Evolutionary conservation across 2,888 invertebrate species (phyloP), one percentile per base, ranked within the genome.

Genomic region (Argyra leucocephala): DNA sequence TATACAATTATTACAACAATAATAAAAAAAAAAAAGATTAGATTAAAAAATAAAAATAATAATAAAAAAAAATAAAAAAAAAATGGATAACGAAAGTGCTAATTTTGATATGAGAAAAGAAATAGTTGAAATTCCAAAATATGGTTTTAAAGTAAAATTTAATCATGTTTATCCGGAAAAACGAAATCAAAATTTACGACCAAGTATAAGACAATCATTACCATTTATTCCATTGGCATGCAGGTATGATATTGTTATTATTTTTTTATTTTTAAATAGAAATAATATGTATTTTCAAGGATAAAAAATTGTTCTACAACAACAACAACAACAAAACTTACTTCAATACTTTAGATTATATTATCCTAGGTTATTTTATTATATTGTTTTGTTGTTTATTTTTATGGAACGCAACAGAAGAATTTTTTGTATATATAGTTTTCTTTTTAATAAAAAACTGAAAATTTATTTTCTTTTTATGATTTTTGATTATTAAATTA

Each of bases 81-180:
- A 59, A 65, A 73, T 73, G 71, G 75, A 78, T 66, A 76, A 74
- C 10, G 76, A 74, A 37, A 78, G 76, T 70, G 73, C 73, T 64
- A 76, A 75, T 67, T 77, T 73, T 48, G 78, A 76, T 36, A 63
- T 73, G 31, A 73, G 72, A 62, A 76, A 73, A 63, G 76, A 79
- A 70, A 71, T 76, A 66, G 74, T 75, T 24, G 75, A 76, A 31
- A 76, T 84, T 67, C 85, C 90, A 21, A 83, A 84, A 68, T 85
- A 84, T 74, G 91, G 91, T 15, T 82, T 91, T 69, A 90, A 89
- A 77, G 80, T 90, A n/a, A 83, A 82, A 70, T 82, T 92, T 70
- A 83, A 90, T 77, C 89, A 91, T 81, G 83, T 84, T 69, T 91
- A 85, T 81, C 87, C 89, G 1, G 84, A 90, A 73, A 86, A 85